phyloP scores from a whole-genome alignment of 2,888 invertebrate genomes.

The Ennomos fuscantarius region DNA sequence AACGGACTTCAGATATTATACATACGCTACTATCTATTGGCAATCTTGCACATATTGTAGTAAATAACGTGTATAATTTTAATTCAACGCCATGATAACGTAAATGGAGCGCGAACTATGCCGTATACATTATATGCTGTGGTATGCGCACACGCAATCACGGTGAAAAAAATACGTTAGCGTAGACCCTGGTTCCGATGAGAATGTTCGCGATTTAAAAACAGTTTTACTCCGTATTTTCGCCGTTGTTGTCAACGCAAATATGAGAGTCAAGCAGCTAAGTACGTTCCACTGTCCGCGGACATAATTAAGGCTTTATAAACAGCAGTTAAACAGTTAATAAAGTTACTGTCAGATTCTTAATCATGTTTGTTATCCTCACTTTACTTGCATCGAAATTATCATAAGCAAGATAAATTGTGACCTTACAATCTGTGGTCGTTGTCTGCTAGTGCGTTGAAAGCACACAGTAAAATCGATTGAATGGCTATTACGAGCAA shows the following conservation, averaged over 20 bases:
- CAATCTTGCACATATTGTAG: slow-evolving; percentile 55
- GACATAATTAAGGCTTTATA: too few relatives aligned
- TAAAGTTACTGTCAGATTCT: too few relatives aligned
- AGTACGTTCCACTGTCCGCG: too few relatives aligned
- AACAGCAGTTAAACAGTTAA: too few relatives aligned
- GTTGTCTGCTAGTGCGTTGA: too few relatives aligned
- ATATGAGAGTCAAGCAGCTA: too few relatives aligned
- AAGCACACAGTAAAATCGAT: slow-evolving; percentile 9
- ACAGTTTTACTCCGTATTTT: slow-evolving; percentile 11
- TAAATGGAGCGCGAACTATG: slow-evolving; percentile 79
- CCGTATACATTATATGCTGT: slow-evolving; percentile 69
- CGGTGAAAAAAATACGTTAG: slow-evolving; percentile 73
- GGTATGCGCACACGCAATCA: slow-evolving; percentile 76
- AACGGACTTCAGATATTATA: slow-evolving; percentile 24
- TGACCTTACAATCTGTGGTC: too few relatives aligned
- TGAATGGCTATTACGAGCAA: background rate
- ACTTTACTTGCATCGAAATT: too few relatives aligned
- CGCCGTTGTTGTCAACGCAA: slow-evolving; percentile 7
- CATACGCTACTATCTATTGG: slow-evolving; percentile 46
- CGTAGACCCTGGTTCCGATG: slow-evolving; percentile 47
- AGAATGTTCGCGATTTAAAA: slow-evolving; percentile 30
- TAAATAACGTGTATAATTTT: slow-evolving; percentile 66
- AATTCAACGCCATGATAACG: slow-evolving; percentile 75
- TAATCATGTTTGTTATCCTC: too few relatives aligned
- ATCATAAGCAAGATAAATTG: too few relatives aligned